A percentile compares a stretch with the other conserved stretches of the same genome.
phyloP scores from a whole-genome alignment of 2,113 vertebrate species.

The Lathamus discolor region DNA sequence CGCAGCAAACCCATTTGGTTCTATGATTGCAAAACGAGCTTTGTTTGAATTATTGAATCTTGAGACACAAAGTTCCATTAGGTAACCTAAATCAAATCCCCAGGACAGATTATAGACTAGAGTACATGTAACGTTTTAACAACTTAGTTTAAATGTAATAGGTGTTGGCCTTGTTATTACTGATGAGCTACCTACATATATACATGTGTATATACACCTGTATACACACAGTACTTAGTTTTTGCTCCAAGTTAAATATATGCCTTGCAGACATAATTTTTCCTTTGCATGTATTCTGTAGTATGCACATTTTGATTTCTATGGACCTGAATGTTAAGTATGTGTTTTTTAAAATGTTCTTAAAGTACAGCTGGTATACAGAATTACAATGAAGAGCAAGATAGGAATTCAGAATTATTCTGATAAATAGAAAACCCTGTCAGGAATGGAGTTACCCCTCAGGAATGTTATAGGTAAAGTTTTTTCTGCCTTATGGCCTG shows the following conservation, averaged over 20 bases:
- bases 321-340: background rate
- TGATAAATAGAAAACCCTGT: background rate
- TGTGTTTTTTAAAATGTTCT: background rate
- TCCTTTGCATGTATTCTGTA: background rate
- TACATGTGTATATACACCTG: background rate
- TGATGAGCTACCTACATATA: background rate
- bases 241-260: background rate
- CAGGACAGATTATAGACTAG: background rate
- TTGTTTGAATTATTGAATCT: background rate
- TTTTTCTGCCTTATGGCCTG: constrained; percentile 36
- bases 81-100: background rate
- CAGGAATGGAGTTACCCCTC: background rate
- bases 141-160: background rate
- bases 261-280: background rate
- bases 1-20: background rate
- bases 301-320: background rate
- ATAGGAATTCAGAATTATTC: background rate
- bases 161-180: background rate
- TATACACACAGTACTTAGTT: background rate
- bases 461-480: constrained; percentile 27
- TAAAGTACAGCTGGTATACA: background rate
- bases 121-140: rapidly evolving
- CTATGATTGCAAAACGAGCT: background rate
- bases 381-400: background rate
- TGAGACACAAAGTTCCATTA: background rate